These are phyloP conservation scores for Ceratosolen solmsi DNA, from an alignment of 1,140 invertebrate species.

Conservation along the genomic window DNA sequence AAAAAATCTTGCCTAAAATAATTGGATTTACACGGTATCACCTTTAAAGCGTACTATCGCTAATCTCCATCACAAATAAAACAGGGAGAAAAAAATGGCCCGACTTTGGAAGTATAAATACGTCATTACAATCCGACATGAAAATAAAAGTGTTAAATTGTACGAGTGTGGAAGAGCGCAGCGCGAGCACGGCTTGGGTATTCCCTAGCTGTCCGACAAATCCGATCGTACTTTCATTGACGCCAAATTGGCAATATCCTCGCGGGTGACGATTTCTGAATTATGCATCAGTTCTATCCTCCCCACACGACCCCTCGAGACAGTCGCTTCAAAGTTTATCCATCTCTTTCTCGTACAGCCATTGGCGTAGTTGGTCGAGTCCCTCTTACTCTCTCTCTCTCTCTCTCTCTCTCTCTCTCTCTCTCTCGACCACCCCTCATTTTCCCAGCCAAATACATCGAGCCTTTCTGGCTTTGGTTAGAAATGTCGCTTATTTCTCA, in stretches of 20 bases:
- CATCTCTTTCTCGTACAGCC: conserved; percentile 53
- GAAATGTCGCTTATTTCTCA: conserved; percentile 5
- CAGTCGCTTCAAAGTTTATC: conserved; percentile 74
- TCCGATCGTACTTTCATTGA: conserved; percentile 75
- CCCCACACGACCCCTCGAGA: conserved; percentile 48
- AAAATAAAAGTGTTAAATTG: conserved; percentile 73
- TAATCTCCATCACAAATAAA: neutral
- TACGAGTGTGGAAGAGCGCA: conserved; percentile 13
- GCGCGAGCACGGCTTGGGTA: conserved; percentile 56
- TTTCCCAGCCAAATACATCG: neutral
- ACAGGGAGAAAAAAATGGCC: neutral
- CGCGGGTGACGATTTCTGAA: conserved; percentile 74
- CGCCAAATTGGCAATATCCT: conserved; percentile 76
- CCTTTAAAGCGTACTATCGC: neutral
- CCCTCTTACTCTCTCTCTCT: no score
- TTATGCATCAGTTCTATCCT: conserved; percentile 69
- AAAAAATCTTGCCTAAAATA: no score
- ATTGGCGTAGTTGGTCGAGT: neutral
- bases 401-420: neutral
- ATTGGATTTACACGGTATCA: neutral
- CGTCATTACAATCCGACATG: conserved; percentile 17
- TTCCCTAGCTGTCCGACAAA: conserved; percentile 67
- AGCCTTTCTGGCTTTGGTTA: neutral
- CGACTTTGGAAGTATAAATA: neutral
- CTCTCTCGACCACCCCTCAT: neutral